Percentiles rank a stretch among this genome's conserved stretches.
These are phyloP conservation scores for Phlogophora meticulosa DNA, from an alignment of 2,888 invertebrate species.

Conservation along the genomic window DNA sequence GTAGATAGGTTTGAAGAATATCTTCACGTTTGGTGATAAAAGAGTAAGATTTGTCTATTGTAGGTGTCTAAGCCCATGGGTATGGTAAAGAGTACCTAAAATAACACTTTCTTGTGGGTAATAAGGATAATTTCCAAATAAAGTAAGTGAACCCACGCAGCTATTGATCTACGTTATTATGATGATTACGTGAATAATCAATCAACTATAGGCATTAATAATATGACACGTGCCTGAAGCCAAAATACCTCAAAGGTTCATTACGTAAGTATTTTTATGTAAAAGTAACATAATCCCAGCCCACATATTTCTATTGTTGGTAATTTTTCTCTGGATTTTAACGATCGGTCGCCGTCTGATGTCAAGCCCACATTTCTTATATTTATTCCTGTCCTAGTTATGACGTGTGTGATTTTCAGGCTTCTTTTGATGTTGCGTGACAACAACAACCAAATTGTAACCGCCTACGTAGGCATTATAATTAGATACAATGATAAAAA, in stretches of 20 bases:
- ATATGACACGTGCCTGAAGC: conserved; percentile 6
- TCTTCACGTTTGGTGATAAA: neutral
- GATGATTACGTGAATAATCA: conserved; percentile 21
- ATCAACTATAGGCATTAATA: conserved; percentile 11
- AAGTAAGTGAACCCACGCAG: neutral
- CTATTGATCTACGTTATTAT: neutral
- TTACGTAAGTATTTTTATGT: conserved; percentile 26
- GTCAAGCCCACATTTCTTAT: conserved; percentile 38
- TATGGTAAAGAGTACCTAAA: too few species aligned
- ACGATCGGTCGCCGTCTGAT: conserved; percentile 31
- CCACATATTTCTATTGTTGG: neutral
- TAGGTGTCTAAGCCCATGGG: too few species aligned
- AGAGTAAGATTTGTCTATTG: too few species aligned
- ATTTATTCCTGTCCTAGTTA: conserved; percentile 50
- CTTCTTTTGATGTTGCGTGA: conserved; percentile 22
- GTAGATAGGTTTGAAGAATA: neutral
- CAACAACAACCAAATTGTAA: conserved; percentile 5
- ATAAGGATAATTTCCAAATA: too few species aligned
- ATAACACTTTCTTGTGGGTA: too few species aligned
- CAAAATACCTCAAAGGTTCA: conserved; percentile 24
- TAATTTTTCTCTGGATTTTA: conserved; percentile 21
- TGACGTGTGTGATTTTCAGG: conserved; percentile 37
- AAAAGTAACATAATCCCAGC: conserved; percentile 6
- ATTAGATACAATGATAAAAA: conserved; percentile 5
- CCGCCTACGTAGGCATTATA: neutral